phyloP scores from a whole-genome alignment of 2,888 invertebrate species.

The Acleris laterana region DNA sequence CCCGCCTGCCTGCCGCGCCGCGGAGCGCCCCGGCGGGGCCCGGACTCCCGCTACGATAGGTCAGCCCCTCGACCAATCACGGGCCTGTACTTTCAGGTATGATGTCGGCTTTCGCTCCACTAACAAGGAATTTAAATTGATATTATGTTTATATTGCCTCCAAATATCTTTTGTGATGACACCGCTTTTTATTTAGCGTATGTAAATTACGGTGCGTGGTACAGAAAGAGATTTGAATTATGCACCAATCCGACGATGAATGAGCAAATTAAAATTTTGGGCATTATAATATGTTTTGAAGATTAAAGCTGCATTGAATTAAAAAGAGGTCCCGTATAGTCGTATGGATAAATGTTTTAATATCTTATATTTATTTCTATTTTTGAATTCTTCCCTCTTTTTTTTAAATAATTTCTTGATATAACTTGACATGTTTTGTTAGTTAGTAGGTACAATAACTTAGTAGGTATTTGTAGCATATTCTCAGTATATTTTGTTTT shows the following conservation, averaged over 20 bases:
- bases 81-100: conserved; percentile 69
- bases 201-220: conserved; percentile 78
- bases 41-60: conserved; percentile 58
- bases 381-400: background rate
- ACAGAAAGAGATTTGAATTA: conserved; percentile 82
- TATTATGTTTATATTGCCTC: conserved; percentile 85
- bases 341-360: background rate
- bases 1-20: conserved; percentile 52
- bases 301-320: conserved; percentile 19
- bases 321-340: conserved; percentile 4
- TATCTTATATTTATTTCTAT: background rate
- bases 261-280: conserved; percentile 71
- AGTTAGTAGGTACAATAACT: no score
- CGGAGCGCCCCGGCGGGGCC: conserved; percentile 40
- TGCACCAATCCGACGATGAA: conserved; percentile 75
- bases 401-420: no score
- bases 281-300: conserved; percentile 48
- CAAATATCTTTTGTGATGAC: conserved; percentile 85
- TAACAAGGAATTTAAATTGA: conserved; percentile 85
- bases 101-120: conserved; percentile 84
- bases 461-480: no score
- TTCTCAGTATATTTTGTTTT: no score
- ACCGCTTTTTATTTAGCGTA: conserved; percentile 84
- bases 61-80: conserved; percentile 58
- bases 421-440: no score